phyloP scores from a whole-genome alignment of 2,888 invertebrate genomes.

The Caenorhabditis sp. region DNA sequence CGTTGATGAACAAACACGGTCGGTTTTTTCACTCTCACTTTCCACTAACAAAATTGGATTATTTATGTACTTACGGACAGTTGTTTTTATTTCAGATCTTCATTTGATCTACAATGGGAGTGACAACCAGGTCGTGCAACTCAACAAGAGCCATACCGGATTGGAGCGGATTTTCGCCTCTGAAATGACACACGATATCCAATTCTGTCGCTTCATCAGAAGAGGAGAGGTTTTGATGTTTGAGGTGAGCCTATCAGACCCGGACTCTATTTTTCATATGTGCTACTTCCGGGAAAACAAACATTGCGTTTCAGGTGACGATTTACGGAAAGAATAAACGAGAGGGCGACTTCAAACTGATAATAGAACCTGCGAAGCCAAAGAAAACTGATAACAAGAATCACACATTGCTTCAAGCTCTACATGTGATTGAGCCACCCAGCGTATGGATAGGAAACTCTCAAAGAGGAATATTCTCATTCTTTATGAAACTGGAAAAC shows the following conservation, averaged over 20 bases:
- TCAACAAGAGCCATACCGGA: conserved; percentile 12
- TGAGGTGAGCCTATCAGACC: conserved; percentile 2
- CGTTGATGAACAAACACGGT: conserved; percentile 47
- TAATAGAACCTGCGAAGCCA: conserved; percentile 40
- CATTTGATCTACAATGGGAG: conserved; percentile 32
- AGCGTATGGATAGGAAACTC: conserved; percentile 37
- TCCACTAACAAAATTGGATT: background rate
- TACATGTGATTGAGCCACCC: conserved; percentile 35
- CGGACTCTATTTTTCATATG: too few species aligned
- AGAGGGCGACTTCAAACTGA: conserved; percentile 51
- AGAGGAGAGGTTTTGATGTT: conserved; percentile 16
- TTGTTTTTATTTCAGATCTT: conserved; percentile 26
- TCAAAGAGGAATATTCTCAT: conserved; percentile 34
- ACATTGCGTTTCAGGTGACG: conserved; percentile 24
- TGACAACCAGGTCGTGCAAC: conserved; percentile 26
- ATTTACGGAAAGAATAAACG: conserved; percentile 38
- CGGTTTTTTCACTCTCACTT: conserved; percentile 32
- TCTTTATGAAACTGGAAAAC: conserved; percentile 38
- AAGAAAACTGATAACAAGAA: conserved; percentile 26
- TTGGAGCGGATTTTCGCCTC: conserved; percentile 40
- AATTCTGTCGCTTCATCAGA: conserved; percentile 11
- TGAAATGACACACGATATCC: conserved; percentile 34
- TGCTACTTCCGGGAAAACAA: too few species aligned
- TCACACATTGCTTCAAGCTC: background rate
- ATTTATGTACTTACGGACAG: background rate